Evolutionary conservation across 2,113 vertebrate genomes (phyloP), one percentile per base, ranked within the genome.

Genomic region (Nibea coibor): DNA sequence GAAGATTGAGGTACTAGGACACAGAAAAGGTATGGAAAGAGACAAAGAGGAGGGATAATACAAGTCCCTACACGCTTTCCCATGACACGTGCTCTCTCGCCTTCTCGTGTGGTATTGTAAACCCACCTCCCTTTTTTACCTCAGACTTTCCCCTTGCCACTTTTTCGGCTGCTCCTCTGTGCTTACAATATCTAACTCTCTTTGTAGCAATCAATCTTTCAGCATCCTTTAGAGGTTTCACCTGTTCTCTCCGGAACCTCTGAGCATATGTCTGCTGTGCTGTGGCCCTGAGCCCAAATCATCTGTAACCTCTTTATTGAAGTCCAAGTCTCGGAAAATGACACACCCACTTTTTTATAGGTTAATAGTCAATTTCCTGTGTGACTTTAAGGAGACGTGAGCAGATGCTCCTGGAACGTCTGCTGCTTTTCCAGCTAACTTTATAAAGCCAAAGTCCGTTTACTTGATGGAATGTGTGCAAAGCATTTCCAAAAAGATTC

Each of bases 351-450:
- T 64, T 82, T 82, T 26, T 86, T 64, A 87, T 61, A 74, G 68
- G 45, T 78, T 83, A 84, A 86, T 62, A 84, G 77, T 80, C 77
- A 83, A 91, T 91, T 91, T 92, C 89, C 91, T 91, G 90, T 79
- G 28, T 28, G 74, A 72, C 43, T 83, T 81, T 56, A 57, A 74
- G 45, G 61, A 83, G 50, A 84, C 48, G 70, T 17, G 45, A 81
- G 72, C 83, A 77, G 84, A 85, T 84, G 80, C 73, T 62, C 12
- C 64, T 84, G 67, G 67, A 82, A 4, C 57, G n/a, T 64, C 63
- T 20, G 35, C 14, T 76, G 72, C n/a, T 80, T 73, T 67, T 83
- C 43, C 69, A 61, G 72, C 75, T 80, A 72, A 84, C 11, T 81
- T 74, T 53, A 61, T 67, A 0, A 73, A 4, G 53, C 35, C 45